Percentiles rank a stretch among this genome's conserved stretches.
Evolutionary conservation across 2,888 invertebrate species (phyloP).

Genomic region (Harpalus rufipes): DNA sequence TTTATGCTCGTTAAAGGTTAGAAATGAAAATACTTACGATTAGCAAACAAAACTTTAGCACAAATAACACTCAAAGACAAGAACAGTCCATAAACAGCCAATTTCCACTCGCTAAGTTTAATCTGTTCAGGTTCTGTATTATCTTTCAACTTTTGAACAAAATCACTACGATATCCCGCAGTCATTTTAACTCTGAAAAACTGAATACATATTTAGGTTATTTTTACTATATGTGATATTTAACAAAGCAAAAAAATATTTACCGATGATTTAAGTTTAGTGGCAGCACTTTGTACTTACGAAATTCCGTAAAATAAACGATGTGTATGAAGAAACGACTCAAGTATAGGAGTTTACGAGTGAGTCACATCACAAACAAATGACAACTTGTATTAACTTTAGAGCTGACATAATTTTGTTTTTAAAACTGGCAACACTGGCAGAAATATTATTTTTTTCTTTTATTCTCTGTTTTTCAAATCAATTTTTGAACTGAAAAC

Average conservation of each 20-base stretch:
- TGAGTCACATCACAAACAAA: conserved; percentile 37
- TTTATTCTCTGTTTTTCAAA: neutral
- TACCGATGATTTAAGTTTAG: conserved; percentile 24
- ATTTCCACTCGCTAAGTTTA: conserved; percentile 73
- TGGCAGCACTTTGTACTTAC: conserved; percentile 52
- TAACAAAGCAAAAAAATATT: conserved; percentile 47
- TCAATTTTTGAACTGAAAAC: neutral
- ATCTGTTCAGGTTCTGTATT: conserved; percentile 48
- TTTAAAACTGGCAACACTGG: conserved; percentile 35
- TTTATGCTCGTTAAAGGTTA: conserved; percentile 32
- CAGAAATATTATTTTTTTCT: neutral
- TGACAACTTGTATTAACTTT: conserved; percentile 13
- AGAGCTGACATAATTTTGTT: conserved; percentile 33
- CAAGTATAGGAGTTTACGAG: conserved; percentile 2
- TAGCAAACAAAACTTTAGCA: conserved; percentile 72
- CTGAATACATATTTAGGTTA: conserved; percentile 42
- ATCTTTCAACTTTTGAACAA: conserved; percentile 57
- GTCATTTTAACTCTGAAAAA: conserved; percentile 47
- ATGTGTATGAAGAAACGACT: conserved; percentile 26
- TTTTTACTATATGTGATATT: conserved; percentile 18
- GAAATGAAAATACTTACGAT: conserved; percentile 73
- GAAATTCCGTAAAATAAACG: conserved; percentile 46
- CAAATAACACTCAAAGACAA: conserved; percentile 73
- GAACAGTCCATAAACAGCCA: conserved; percentile 73
- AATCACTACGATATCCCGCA: conserved; percentile 61